These are phyloP conservation scores for Ara ararauna DNA, from an alignment of 2,797 vertebrate genomes.

Conservation along the genomic window DNA sequence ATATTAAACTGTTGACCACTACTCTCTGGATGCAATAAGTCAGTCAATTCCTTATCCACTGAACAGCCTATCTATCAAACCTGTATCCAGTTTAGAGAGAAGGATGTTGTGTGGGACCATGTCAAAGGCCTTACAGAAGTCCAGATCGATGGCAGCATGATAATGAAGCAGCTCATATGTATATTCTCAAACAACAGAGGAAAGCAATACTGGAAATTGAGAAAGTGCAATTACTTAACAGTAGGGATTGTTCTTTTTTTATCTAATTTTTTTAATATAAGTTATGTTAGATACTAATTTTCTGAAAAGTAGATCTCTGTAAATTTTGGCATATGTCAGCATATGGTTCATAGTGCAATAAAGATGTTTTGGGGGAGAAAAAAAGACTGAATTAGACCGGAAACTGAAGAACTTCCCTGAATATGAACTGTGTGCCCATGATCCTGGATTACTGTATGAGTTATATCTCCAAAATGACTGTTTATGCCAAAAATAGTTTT, in stretches of 20 bases:
- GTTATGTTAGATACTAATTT: not conserved
- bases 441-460: not conserved
- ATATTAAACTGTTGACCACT: not conserved
- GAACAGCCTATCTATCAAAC: not conserved
- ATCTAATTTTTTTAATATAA: not conserved
- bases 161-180: not conserved
- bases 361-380: not conserved
- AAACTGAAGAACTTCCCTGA: not conserved
- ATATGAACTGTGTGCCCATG: not conserved
- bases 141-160: not conserved
- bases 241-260: not conserved
- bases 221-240: not conserved
- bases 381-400: not conserved
- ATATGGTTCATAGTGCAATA: not conserved
- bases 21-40: not conserved
- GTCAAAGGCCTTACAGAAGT: not conserved
- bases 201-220: not conserved
- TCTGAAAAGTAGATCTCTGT: not conserved
- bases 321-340: not conserved
- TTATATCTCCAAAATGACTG: not conserved
- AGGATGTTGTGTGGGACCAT: accelerated
- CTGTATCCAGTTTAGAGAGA: accelerated
- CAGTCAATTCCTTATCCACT: not conserved
- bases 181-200: not conserved
- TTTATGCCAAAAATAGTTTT: not conserved